Evolutionary conservation across 2,113 vertebrate species (phyloP).

Genomic region (Phyllostomus hastatus): DNA sequence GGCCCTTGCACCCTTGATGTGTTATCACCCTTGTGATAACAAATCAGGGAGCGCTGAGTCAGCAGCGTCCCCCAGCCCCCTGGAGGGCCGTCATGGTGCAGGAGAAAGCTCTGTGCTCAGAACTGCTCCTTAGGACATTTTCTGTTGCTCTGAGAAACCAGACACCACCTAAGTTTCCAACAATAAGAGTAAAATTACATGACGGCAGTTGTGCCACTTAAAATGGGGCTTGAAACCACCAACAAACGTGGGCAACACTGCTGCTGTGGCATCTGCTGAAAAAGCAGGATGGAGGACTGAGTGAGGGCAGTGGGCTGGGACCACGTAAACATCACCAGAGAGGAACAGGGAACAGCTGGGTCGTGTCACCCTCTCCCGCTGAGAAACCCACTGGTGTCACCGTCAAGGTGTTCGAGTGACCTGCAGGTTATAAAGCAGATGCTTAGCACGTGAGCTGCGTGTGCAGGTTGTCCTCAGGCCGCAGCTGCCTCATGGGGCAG

Average conservation of each 20-base stretch:
- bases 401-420: fast-evolving
- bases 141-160: neutral
- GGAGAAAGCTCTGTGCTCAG: neutral
- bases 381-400: neutral
- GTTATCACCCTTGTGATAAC: no score
- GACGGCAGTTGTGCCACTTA: neutral
- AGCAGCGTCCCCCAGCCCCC: neutral
- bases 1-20: no score
- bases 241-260: fast-evolving
- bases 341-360: no score
- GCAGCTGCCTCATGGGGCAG: neutral
- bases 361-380: neutral
- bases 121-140: neutral
- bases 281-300: fast-evolving
- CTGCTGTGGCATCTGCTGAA: neutral
- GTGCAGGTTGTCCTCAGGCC: neutral
- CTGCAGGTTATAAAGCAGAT: fast-evolving
- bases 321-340: fast-evolving
- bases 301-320: fast-evolving
- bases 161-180: neutral
- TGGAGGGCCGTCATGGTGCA: neutral
- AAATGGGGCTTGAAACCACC: neutral
- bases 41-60: neutral
- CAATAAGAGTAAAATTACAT: neutral
- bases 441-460: neutral